Percentiles rank a stretch among this genome's conserved stretches.
These are phyloP conservation scores for Oryctes rhinoceros DNA, from an alignment of 1,140 invertebrate species.

Conservation along the genomic window DNA sequence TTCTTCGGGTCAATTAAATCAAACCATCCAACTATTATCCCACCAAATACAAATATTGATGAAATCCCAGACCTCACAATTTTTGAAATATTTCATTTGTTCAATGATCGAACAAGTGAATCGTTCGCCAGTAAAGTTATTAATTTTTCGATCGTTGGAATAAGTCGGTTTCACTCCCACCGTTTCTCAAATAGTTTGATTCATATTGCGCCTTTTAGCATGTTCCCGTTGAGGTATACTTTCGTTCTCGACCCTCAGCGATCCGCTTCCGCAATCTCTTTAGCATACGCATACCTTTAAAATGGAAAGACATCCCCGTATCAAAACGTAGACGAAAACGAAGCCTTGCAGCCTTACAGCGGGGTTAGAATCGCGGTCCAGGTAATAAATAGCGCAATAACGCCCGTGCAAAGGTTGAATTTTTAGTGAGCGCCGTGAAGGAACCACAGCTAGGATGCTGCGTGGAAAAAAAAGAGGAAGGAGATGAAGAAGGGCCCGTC, in stretches of 20 bases:
- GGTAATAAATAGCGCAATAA: constrained; percentile 24
- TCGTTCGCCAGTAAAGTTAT: no score
- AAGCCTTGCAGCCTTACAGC: not conserved
- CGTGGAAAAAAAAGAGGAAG: not conserved
- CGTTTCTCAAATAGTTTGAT: not conserved
- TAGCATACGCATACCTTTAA: not conserved
- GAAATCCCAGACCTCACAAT: no score
- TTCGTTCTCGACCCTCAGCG: not conserved
- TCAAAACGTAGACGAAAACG: not conserved
- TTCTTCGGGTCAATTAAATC: no score
- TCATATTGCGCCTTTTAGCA: not conserved
- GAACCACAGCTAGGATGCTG: not conserved
- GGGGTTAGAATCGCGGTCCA: not conserved
- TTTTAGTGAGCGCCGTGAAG: not conserved
- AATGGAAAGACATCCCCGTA: not conserved
- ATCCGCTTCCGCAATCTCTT: not conserved
- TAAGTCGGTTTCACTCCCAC: no score
- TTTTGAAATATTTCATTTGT: no score
- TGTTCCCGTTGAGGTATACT: not conserved
- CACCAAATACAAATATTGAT: no score
- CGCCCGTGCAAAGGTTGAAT: not conserved
- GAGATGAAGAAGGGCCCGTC: not conserved
- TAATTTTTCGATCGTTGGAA: no score
- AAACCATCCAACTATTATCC: no score
- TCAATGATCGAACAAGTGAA: no score